Evolutionary conservation across 2,113 vertebrate species (phyloP).

Genomic region (Lasiurus cinereus): DNA sequence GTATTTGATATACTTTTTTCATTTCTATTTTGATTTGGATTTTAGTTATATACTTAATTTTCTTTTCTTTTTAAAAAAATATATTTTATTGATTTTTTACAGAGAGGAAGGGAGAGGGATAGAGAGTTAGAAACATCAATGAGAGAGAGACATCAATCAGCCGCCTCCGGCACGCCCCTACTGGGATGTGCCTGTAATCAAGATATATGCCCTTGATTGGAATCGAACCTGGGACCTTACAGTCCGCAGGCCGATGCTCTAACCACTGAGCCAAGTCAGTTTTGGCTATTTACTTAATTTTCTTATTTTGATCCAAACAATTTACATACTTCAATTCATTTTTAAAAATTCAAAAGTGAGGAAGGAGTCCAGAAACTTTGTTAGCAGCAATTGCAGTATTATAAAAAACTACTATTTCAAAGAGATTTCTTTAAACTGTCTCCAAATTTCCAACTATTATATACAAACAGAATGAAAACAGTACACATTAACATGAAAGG

Average conservation of each 20-base stretch:
- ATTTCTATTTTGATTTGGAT: neutral
- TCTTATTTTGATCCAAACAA: slow-evolving; percentile 4
- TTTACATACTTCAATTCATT: neutral
- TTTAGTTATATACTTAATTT: neutral
- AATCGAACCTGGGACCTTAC: too few species aligned
- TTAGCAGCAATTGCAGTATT: neutral
- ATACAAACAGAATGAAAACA: slow-evolving; percentile 7
- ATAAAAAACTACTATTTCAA: slow-evolving; percentile 20
- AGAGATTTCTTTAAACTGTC: neutral
- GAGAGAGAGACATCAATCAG: too few species aligned
- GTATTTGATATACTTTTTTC: neutral
- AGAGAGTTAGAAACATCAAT: too few species aligned
- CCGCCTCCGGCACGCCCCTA: too few species aligned
- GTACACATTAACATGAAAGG: neutral
- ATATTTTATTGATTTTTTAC: too few species aligned
- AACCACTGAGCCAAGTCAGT: too few species aligned
- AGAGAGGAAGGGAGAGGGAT: too few species aligned
- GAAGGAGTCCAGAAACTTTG: slow-evolving; percentile 1
- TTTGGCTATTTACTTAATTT: neutral
- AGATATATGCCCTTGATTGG: too few species aligned
- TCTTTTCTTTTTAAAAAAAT: neutral
- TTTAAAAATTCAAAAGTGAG: slow-evolving; percentile 55
- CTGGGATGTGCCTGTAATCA: too few species aligned
- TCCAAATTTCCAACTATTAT: slow-evolving; percentile 12
- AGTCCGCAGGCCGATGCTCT: too few species aligned